phyloP scores from a whole-genome alignment of 2,888 invertebrate genomes.

The Pandemis corylana region DNA sequence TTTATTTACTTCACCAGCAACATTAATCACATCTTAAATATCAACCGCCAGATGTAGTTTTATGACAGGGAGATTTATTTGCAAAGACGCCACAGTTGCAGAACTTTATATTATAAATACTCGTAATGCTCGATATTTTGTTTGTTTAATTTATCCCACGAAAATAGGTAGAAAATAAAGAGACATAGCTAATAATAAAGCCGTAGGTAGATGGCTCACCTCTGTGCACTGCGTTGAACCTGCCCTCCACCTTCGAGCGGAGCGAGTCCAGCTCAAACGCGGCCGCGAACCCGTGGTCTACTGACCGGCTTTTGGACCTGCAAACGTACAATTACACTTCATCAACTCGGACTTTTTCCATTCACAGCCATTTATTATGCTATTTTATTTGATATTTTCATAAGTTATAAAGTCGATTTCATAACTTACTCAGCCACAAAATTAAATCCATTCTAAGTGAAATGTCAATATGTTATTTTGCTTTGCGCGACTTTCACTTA shows the following conservation, averaged over 20 bases:
- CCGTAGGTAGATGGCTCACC: slow-evolving; percentile 66
- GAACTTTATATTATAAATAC: neutral
- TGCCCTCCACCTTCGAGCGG: slow-evolving; percentile 93
- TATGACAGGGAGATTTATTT: slow-evolving; percentile 55
- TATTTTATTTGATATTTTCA: neutral
- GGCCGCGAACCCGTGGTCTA: slow-evolving; percentile 94
- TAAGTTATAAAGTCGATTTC: neutral
- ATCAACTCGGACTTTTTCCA: neutral
- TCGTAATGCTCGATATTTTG: neutral
- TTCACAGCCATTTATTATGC: neutral
- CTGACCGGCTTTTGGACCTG: slow-evolving; percentile 96
- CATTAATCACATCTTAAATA: slow-evolving; percentile 31
- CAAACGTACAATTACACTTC: slow-evolving; percentile 57
- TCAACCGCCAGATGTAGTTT: slow-evolving; percentile 44
- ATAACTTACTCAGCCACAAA: neutral
- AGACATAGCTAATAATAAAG: neutral
- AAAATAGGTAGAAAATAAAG: neutral
- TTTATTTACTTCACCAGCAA: slow-evolving; percentile 28
- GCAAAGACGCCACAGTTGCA: slow-evolving; percentile 44
- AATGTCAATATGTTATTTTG: slow-evolving; percentile 1
- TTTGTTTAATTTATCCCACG: neutral
- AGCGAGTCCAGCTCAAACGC: slow-evolving; percentile 94
- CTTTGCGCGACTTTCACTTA: neutral
- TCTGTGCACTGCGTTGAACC: slow-evolving; percentile 90
- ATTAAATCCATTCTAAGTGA: neutral